phyloP scores from a whole-genome alignment of 2,888 invertebrate genomes.

The Ichneumon xanthorius region DNA sequence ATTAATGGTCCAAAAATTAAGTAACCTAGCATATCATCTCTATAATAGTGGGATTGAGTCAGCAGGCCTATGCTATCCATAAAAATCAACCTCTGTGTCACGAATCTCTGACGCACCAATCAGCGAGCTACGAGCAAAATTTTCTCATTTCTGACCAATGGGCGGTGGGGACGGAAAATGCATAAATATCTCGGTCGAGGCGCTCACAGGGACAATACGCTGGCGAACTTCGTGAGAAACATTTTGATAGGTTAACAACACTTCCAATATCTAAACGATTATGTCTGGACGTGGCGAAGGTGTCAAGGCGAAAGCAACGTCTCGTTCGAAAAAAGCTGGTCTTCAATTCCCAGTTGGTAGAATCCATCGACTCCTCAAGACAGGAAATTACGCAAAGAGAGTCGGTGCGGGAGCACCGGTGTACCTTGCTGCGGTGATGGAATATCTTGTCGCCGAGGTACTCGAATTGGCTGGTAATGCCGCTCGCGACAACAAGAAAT shows the following conservation, averaged over 20 bases:
- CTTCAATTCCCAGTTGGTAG: not conserved
- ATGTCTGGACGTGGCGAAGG: not conserved
- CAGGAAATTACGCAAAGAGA: constrained; percentile 2
- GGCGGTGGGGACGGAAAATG: not conserved
- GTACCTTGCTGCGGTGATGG: no score
- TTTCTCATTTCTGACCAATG: not conserved
- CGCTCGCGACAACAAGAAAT: no score
- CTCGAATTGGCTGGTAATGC: no score
- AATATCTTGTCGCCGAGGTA: no score
- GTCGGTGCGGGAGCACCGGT: no score
- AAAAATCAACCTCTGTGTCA: no score
- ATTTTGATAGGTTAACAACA: not conserved
- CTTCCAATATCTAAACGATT: not conserved
- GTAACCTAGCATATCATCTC: not conserved
- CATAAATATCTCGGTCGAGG: constrained; percentile 3
- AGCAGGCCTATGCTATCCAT: not conserved
- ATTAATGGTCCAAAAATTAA: not conserved
- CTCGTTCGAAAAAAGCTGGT: not conserved
- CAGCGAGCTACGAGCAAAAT: not conserved
- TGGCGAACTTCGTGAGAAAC: not conserved
- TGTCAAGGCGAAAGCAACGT: not conserved
- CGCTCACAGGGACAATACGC: constrained; percentile 51
- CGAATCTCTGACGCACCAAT: not conserved
- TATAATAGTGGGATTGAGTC: not conserved
- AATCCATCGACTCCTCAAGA: not conserved